phyloP scores from a whole-genome alignment of 1,140 invertebrate species.

The Sinonovacula constricta region DNA sequence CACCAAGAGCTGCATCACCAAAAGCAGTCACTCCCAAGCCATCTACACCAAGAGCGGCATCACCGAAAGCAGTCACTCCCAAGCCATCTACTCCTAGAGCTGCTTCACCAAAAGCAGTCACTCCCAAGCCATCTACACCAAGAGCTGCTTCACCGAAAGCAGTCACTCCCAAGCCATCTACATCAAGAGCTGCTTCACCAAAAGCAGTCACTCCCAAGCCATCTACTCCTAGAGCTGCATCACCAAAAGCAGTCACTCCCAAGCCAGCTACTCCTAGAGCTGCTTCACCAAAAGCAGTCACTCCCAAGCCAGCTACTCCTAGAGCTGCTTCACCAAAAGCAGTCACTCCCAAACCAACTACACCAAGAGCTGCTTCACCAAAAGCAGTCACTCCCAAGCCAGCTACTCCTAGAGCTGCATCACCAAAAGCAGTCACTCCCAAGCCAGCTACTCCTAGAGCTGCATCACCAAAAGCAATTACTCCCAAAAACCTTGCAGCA shows the following conservation, averaged over 20 bases:
- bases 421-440: conserved; percentile 5
- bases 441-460: conserved; percentile 22
- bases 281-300: conserved; percentile 12
- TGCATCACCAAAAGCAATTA: background rate
- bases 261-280: conserved; percentile 10
- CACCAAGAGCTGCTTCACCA: conserved; percentile 6
- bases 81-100: conserved; percentile 15
- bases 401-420: conserved; percentile 9
- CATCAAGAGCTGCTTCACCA: conserved; percentile 21
- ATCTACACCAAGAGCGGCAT: conserved; percentile 1
- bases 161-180: conserved; percentile 29
- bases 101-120: conserved; percentile 9
- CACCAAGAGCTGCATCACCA: background rate
- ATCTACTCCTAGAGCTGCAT: conserved; percentile 11
- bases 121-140: conserved; percentile 20
- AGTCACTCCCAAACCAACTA: conserved; percentile 25
- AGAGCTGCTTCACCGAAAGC: conserved; percentile 9
- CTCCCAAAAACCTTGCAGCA: conserved; percentile 5
- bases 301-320: background rate
- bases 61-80: conserved; percentile 9
- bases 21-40: background rate
- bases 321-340: conserved; percentile 5
- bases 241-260: background rate
- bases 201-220: conserved; percentile 24
- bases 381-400: conserved; percentile 2